Percentiles rank a stretch among this genome's conserved stretches.
Conservation (phyloP, 2,113 vertebrate species). For the Tiliqua scincoides region DNA sequence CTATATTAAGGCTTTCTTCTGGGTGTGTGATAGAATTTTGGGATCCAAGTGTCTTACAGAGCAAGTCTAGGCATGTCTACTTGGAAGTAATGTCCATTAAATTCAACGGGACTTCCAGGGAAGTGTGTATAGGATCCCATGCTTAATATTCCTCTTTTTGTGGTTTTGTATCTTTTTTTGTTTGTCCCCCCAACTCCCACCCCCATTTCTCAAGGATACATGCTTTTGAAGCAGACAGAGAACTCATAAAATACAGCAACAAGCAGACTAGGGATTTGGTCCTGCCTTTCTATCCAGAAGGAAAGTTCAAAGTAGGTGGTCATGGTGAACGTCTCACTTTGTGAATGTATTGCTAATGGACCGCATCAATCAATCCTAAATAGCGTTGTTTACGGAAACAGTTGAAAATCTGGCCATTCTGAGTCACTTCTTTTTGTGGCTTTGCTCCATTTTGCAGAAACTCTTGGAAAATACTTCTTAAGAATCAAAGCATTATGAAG, state of each 20-base stretch:
- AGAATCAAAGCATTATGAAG: not conserved
- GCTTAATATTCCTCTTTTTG: not conserved
- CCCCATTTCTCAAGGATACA: not conserved
- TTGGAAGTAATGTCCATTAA: too few relatives aligned
- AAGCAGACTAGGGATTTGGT: not conserved
- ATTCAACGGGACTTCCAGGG: too few relatives aligned
- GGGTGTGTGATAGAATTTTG: too few relatives aligned
- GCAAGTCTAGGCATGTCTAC: too few relatives aligned
- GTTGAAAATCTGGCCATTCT: not conserved
- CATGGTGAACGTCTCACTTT: not conserved
- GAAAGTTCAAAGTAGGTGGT: not conserved
- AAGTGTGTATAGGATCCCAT: too few relatives aligned
- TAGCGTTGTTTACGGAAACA: not conserved
- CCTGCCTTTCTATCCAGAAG: not conserved
- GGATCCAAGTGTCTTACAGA: too few relatives aligned
- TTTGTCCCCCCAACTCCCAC: not conserved
- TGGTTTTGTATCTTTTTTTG: not conserved
- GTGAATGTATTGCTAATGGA: not conserved
- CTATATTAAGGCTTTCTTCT: too few relatives aligned
- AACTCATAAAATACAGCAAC: not conserved
- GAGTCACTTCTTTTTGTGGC: not conserved
- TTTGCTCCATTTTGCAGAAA: not conserved
- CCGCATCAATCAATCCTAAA: not conserved
- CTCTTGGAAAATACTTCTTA: not conserved
- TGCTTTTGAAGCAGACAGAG: not conserved